phyloP scores from a whole-genome alignment of 2,113 vertebrate genomes.

The Cyprinus carpio region DNA sequence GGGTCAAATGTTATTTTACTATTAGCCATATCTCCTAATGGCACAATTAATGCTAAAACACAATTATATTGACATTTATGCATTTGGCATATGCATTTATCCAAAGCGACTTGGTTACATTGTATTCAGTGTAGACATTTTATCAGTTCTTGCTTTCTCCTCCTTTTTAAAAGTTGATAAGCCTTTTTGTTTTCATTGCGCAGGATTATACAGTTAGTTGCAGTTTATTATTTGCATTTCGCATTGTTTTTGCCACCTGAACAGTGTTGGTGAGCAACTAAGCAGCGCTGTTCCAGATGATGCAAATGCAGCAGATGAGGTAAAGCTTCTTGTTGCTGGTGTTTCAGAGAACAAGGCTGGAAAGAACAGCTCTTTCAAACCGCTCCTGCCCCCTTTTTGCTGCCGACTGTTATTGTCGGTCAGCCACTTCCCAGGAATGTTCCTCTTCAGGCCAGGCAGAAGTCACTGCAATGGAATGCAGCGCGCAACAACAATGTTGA shows the following conservation, averaged over 20 bases:
- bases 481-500: slow-evolving; percentile 69
- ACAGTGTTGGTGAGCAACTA: background rate
- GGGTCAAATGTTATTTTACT: background rate
- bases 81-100: background rate
- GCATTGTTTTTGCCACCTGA: background rate
- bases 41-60: background rate
- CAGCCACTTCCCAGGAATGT: slow-evolving; percentile 73
- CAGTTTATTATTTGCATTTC: too few species aligned
- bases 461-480: slow-evolving; percentile 78
- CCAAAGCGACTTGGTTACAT: too few species aligned
- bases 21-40: background rate
- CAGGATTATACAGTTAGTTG: background rate
- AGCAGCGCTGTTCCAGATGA: background rate
- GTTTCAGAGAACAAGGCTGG: slow-evolving; percentile 34
- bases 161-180: background rate
- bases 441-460: slow-evolving; percentile 68
- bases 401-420: slow-evolving; percentile 71
- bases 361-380: slow-evolving; percentile 45
- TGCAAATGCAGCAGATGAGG: background rate
- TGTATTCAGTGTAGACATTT: background rate
- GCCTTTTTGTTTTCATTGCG: background rate
- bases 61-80: background rate
- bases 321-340: slow-evolving; percentile 25
- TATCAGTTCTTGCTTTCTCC: background rate
- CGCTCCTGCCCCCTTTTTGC: background rate